These are phyloP conservation scores for Columba janthina DNA, from an alignment of 2,113 vertebrate species.

Conservation along the genomic window DNA sequence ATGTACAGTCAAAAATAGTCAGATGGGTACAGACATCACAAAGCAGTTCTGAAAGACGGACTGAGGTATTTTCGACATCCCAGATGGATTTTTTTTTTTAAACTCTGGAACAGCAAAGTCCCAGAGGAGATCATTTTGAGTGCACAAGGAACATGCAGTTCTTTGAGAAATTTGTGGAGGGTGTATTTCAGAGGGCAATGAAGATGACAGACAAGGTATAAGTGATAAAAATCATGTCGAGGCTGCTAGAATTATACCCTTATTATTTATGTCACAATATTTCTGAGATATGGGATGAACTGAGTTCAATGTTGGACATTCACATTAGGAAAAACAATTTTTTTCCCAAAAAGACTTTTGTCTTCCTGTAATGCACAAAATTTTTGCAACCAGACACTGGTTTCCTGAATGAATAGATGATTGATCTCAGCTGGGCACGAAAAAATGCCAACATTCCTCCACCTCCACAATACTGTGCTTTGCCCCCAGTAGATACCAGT, in stretches of 20 bases:
- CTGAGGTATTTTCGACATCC: background rate
- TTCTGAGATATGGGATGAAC: background rate
- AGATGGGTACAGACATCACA: background rate
- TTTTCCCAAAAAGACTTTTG: background rate
- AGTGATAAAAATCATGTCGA: constrained; percentile 6
- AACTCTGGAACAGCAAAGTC: background rate
- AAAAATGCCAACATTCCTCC: background rate
- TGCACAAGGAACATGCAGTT: background rate
- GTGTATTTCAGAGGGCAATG: background rate
- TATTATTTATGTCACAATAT: constrained; percentile 43
- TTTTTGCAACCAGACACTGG: background rate
- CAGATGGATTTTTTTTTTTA: background rate
- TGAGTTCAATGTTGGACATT: background rate
- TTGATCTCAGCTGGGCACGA: background rate
- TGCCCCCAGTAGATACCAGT: background rate
- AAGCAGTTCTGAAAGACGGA: background rate
- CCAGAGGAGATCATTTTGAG: background rate
- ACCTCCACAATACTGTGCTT: background rate
- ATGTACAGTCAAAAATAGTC: background rate
- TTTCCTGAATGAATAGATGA: background rate
- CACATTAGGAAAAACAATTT: background rate
- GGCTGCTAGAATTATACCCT: background rate
- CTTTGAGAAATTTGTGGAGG: background rate
- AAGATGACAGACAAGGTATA: background rate
- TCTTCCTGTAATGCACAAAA: background rate